Conservation (phyloP, 2,888 invertebrate species). For the Dione juno region DNA sequence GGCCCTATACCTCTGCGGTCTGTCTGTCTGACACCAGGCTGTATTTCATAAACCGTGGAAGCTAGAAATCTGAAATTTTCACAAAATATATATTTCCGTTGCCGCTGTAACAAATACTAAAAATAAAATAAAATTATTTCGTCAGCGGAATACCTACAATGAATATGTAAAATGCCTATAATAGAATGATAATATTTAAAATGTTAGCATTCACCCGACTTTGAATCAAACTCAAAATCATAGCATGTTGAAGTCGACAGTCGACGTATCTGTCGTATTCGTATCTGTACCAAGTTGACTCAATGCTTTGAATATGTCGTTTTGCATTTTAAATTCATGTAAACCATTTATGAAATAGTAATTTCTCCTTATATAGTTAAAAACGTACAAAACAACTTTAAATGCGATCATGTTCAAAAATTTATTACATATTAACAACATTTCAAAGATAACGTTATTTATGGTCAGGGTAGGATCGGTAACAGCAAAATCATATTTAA, state of each 20-base stretch:
- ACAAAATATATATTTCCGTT: too few relatives aligned
- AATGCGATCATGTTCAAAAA: conserved; percentile 10
- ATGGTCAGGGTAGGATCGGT: conserved; percentile 1
- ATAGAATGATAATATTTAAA: too few relatives aligned
- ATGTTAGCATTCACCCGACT: not conserved
- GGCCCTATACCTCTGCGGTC: too few relatives aligned
- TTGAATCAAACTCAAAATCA: not conserved
- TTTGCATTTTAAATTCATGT: not conserved
- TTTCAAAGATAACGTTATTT: conserved; percentile 7
- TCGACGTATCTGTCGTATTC: not conserved
- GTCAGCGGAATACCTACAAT: too few relatives aligned
- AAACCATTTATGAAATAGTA: conserved; percentile 3
- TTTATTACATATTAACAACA: conserved; percentile 18
- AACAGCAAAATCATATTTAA: conserved; percentile 17
- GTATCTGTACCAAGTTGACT: not conserved
- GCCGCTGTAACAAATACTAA: too few relatives aligned
- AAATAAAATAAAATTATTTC: too few relatives aligned
- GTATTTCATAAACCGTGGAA: too few relatives aligned
- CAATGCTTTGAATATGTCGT: not conserved
- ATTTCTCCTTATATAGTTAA: conserved; percentile 1
- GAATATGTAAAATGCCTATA: too few relatives aligned
- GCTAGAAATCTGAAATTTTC: too few relatives aligned
- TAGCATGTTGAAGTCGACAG: not conserved
- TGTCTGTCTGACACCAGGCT: too few relatives aligned
- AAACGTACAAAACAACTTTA: conserved; percentile 14